Base-by-base conservation (phyloP, 2,797 vertebrate species). In the Perodicticus potto region DNA sequence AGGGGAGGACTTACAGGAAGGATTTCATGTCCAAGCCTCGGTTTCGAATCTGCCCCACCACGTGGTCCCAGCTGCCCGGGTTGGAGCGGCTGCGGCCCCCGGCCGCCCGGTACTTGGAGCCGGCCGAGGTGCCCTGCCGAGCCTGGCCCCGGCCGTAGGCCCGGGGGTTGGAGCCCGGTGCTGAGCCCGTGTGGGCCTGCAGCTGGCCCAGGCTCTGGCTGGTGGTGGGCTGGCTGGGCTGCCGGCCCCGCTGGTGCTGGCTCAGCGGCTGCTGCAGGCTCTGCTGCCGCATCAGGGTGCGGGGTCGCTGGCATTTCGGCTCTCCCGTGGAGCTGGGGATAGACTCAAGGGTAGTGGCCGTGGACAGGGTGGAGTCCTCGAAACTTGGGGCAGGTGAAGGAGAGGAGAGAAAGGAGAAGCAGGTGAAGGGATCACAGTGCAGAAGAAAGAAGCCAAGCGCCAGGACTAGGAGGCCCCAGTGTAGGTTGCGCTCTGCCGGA, bases 1-100 rank as follows among this genome's bases (percentile, higher is more conserved):
- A 34, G 95, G 86, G 96, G 89, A 96, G 94, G 90, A 99, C 99
- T 99, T 99, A 99, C 99, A 99, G 99, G 98, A 99, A 99, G 97
- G 99, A 99, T 98, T 99, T 99, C 99, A 99, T 99, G 97, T 99
- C 99, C 98, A 99, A 99, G 98, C 99, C 99, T 22, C 99, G 99
- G 98, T 99, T 99, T 98, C 99, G 99, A 98, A 99, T 99, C 98
- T 99, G 99, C 98, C 99, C 99, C 99, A 99, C 99, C 99, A 99
- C 99, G 98, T 99, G 99, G 98, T 99, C 99, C 99, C 99, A 99
- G 99, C 99, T 99, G 98, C 99, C 99, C 0, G 99, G 99, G 97
- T 99, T 99, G 98, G 98, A 99, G 88, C 98, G 98, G 93, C 99
- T 98, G 93, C 98, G 98, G 97, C 99, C 99, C 65, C 99, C 99